Evolutionary conservation across 2,113 vertebrate species (phyloP).

Genomic region (Xyliphius kryptos): DNA sequence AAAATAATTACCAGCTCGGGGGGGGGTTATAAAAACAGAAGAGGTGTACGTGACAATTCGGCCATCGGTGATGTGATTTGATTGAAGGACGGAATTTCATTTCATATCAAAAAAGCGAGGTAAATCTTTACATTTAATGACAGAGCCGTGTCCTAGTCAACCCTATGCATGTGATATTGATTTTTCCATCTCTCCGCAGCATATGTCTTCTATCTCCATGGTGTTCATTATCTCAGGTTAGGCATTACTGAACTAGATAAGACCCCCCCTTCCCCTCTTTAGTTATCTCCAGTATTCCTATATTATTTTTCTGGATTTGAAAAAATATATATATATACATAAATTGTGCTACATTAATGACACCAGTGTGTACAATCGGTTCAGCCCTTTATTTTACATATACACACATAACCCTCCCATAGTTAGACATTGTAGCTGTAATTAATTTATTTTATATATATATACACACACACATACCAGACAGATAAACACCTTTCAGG

Average conservation of each 20-base stretch:
- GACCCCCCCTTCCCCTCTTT: too few relatives aligned
- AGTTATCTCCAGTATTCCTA: too few relatives aligned
- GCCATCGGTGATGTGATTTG: not conserved
- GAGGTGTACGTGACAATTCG: too few relatives aligned
- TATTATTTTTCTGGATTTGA: too few relatives aligned
- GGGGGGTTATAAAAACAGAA: not conserved
- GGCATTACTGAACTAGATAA: slow-evolving; percentile 31
- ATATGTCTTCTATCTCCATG: slow-evolving; percentile 39
- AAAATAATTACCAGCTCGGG: not conserved
- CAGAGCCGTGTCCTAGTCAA: slow-evolving; percentile 34
- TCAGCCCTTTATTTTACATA: slow-evolving; percentile 39
- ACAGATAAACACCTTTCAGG: not conserved
- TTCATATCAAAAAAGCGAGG: slow-evolving; percentile 31
- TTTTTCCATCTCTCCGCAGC: slow-evolving; percentile 35
- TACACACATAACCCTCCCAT: slow-evolving; percentile 46
- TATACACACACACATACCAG: slow-evolving; percentile 19
- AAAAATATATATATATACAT: too few relatives aligned
- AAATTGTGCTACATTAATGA: slow-evolving; percentile 14
- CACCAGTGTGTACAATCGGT: slow-evolving; percentile 27
- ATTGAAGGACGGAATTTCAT: slow-evolving; percentile 18
- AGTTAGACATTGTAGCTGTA: slow-evolving; percentile 38
- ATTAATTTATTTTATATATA: too few relatives aligned
- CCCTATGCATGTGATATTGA: slow-evolving; percentile 45
- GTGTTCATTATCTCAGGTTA: slow-evolving; percentile 45
- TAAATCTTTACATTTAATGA: slow-evolving; percentile 45